Evolutionary conservation across 2,797 vertebrate genomes (phyloP), one percentile per base, ranked within the genome.

Genomic region (Coluber constrictor): DNA sequence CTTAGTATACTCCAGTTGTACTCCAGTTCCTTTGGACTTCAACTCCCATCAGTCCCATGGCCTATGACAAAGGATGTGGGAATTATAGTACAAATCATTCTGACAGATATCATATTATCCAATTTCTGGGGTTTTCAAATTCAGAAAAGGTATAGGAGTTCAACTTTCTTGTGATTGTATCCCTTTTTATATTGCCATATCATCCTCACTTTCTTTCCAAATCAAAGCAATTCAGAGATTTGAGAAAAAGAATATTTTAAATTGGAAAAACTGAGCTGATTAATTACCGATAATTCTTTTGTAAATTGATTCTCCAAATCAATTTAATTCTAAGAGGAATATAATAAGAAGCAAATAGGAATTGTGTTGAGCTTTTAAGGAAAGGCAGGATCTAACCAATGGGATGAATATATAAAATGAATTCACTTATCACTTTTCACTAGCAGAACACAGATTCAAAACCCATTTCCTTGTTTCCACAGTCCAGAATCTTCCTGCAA

Each of bases 401-500:
- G 47, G 43, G 37, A 83, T 47, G 4, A 47, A 83, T 47, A 47
- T 47, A 47, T 25, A 47, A 47, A 83, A 83, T 12, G 23, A 23
- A 83, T 12, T 83, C 79, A 47, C 79, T 83, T 83, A 43, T 47
- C 74, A 57, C 11, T 18, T 20, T 87, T 57, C 11, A 87, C 27
- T 29, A 87, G 25, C 55, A 18, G 74, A 20, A 55, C 61, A 56
- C 88, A n/a, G 51, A 32, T 66, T 47, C 60, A 89, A 54, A 92
- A 91, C 92, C 86, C n/a, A 86, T 0, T 0, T 0, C 87, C 27
- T 87, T 70, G n/a, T 43, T 91, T 56, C 88, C 0, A 87, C n/a
- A 86, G 16, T 51, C n/a, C 59, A 66, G 56, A 23, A 23, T 27
- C 13, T 15, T 56, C 32, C 4, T 92, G 20, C 55, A 56, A 92